Base-by-base conservation (phyloP, 2,113 vertebrate genomes). In the Aptenodytes patagonicus region DNA sequence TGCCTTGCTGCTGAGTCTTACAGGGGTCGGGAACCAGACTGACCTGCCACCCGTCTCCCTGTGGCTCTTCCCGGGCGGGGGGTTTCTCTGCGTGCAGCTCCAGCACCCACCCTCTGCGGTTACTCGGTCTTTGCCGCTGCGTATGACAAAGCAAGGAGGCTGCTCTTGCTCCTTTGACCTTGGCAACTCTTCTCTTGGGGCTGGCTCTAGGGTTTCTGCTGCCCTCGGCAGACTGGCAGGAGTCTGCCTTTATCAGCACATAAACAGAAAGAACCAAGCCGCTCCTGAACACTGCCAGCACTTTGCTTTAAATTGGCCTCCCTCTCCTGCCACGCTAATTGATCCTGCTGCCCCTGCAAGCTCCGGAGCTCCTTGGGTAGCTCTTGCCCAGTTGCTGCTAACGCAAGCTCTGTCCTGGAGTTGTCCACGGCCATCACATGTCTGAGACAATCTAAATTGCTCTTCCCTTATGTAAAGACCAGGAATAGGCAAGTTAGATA, bases 401-500 rank as follows among this genome's bases (percentile, higher is more conserved):
- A 77, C 64, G 16, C 66, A 10, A 42, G 34, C 86, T 87, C 71
- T 11, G 10, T 73, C 64, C 77, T 70, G 84, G 58, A 70, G 58
- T 57, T 61, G 87, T 80, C 71, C 70, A 26, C 1, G 6, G 22
- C 90, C 47, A 34, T 44, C 66, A 19, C 47, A 36, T 65, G 24
- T 11, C 77, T 36, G 57, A 75, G 61, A 40, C 69, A 61, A 38
- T 51, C 86, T 32, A 40, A 69, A 77, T 69, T 65, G 51, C 46
- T 86, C 85, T 91, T 73, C 68, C 29, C 90, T 97, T 96, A 96
- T 78, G 90, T 95, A 96, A 97, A 90, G 64, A 31, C 79, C 83
- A 92, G 64, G 92, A 95, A 88, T 90, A 94, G 93, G 36, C 96
- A 42, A 34, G 19, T 97, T 96, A 96, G 96, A 94, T 97, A 96